Evolutionary conservation across 2,888 invertebrate genomes (phyloP).

Genomic region (Drosophila basisetae): DNA sequence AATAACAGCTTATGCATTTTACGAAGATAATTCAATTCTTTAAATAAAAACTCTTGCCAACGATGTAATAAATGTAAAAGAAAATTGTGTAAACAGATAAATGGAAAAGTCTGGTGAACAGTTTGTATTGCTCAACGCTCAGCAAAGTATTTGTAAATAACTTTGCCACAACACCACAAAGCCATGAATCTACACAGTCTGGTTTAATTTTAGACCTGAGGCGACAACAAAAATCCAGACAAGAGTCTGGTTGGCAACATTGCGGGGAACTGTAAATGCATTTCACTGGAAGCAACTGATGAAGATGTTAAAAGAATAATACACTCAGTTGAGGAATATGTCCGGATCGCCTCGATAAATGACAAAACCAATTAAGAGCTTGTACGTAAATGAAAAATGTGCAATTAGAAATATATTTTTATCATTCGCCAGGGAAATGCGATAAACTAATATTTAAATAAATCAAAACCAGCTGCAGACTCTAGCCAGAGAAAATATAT

Average conservation of each 20-base stretch:
- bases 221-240: slow-evolving; percentile 43
- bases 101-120: not conserved
- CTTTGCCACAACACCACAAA: slow-evolving; percentile 36
- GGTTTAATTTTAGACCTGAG: slow-evolving; percentile 60
- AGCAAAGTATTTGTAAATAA: slow-evolving; percentile 26
- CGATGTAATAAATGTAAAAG: not conserved
- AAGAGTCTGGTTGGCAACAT: slow-evolving; percentile 39
- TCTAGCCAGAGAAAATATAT: slow-evolving; percentile 1
- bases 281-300: not conserved
- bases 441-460: slow-evolving; percentile 62
- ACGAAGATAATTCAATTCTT: not conserved
- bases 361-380: slow-evolving; percentile 9
- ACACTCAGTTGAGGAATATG: slow-evolving; percentile 2
- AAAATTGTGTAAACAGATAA: not conserved
- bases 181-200: slow-evolving; percentile 57
- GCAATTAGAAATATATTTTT: not conserved
- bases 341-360: not conserved
- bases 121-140: not conserved
- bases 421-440: slow-evolving; percentile 6
- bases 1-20: not conserved
- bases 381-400: slow-evolving; percentile 2
- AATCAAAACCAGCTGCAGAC: slow-evolving; percentile 64
- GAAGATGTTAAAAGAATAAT: not conserved
- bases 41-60: not conserved
- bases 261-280: slow-evolving; percentile 5